phyloP scores from a whole-genome alignment of 2,113 vertebrate species.

The Chionis minor region DNA sequence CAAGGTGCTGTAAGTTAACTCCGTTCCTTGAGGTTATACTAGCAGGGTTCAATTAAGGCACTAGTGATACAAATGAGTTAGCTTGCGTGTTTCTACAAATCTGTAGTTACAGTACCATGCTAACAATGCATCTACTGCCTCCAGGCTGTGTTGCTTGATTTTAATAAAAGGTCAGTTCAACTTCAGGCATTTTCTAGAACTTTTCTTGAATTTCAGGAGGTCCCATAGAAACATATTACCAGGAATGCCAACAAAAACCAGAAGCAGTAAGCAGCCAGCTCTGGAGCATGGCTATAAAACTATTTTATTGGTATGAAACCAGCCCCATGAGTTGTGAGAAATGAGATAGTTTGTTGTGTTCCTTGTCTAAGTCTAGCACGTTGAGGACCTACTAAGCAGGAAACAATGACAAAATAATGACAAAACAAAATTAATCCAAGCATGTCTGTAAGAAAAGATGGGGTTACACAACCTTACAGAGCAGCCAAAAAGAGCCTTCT shows the following conservation, averaged over 20 bases:
- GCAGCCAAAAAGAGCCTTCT: background rate
- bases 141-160: background rate
- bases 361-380: background rate
- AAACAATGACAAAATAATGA: background rate
- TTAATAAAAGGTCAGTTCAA: background rate
- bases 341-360: fast-evolving
- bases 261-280: fast-evolving
- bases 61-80: background rate
- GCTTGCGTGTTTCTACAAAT: background rate
- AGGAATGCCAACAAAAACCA: background rate
- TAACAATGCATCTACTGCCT: background rate
- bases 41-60: background rate
- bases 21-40: background rate
- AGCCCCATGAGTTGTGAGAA: background rate
- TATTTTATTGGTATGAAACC: background rate
- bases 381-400: background rate
- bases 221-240: background rate
- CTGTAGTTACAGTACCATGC: background rate
- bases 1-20: background rate
- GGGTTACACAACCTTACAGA: background rate
- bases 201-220: background rate
- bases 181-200: background rate
- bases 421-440: background rate
- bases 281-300: background rate
- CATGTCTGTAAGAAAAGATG: fast-evolving